Percentiles rank a stretch among this genome's conserved stretches.
Conservation (phyloP, 2,113 vertebrate genomes). For the Aptenodytes forsteri region DNA sequence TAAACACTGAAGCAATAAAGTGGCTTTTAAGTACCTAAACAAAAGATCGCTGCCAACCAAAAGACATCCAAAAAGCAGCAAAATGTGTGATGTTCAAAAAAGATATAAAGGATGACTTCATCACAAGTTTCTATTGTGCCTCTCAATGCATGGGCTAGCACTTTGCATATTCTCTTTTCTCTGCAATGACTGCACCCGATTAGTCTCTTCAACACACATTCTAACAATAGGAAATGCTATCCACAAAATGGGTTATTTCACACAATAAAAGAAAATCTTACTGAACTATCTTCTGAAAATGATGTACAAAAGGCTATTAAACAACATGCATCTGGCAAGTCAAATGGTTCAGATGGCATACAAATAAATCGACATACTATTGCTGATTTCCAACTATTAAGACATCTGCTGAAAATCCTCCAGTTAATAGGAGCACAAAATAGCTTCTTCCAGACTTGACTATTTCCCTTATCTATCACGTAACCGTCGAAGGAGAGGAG, state of each 20-base stretch:
- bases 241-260: conserved; percentile 57
- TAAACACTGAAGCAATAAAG: conserved; percentile 37
- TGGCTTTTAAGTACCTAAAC: conserved; percentile 39
- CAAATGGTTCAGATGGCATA: conserved; percentile 66
- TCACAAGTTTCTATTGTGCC: conserved; percentile 35
- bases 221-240: conserved; percentile 45
- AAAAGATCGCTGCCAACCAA: conserved; percentile 35
- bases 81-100: conserved; percentile 30
- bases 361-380: conserved; percentile 62
- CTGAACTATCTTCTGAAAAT: conserved; percentile 46
- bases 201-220: conserved; percentile 38
- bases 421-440: conserved; percentile 54
- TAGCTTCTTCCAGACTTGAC: conserved; percentile 35
- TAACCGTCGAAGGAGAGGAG: background rate
- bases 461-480: conserved; percentile 22
- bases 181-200: conserved; percentile 21
- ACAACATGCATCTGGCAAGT: conserved; percentile 55
- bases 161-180: conserved; percentile 58
- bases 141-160: background rate
- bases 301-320: conserved; percentile 64
- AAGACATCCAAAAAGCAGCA: conserved; percentile 25
- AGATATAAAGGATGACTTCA: conserved; percentile 19
- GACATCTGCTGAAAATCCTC: conserved; percentile 61
- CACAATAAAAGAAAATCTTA: conserved; percentile 62
- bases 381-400: conserved; percentile 66